Percentiles rank a stretch among this genome's conserved stretches.
Evolutionary conservation across 2,888 invertebrate genomes (phyloP).

Genomic region (Ptilodon capucinus): DNA sequence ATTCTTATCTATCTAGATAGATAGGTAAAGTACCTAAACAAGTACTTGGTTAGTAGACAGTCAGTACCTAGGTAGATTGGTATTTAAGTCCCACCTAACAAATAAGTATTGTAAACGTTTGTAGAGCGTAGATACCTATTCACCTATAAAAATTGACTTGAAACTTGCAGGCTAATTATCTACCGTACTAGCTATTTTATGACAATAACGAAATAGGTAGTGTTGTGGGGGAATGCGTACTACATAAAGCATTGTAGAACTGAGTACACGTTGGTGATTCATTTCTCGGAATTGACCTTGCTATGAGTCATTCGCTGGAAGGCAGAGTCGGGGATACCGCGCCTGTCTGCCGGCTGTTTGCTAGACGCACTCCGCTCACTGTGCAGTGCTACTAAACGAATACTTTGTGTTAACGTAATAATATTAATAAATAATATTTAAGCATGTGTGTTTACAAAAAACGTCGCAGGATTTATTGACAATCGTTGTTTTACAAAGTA

Average conservation of each 20-base stretch:
- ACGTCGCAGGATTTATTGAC: constrained; percentile 47
- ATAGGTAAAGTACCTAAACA: no score
- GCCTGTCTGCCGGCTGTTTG: constrained; percentile 80
- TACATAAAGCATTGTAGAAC: constrained; percentile 75
- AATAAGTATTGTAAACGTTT: no score
- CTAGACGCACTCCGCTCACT: constrained; percentile 71
- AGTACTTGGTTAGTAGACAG: no score
- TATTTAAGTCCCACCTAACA: no score
- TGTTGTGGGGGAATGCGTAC: constrained; percentile 70
- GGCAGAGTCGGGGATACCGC: constrained; percentile 83
- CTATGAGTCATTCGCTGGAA: constrained; percentile 83
- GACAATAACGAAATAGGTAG: constrained; percentile 50
- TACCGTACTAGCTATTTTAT: constrained; percentile 49
- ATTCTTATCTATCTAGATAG: no score
- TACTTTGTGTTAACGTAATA: constrained; percentile 48
- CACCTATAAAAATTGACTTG: no score
- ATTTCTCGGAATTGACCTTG: constrained; percentile 84
- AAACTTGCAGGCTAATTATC: constrained; percentile 19
- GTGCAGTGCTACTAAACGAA: constrained; percentile 51
- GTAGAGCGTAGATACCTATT: no score
- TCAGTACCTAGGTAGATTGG: background rate
- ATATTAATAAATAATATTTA: constrained; percentile 30
- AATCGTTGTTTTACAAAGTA: constrained; percentile 35
- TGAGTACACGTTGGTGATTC: constrained; percentile 78
- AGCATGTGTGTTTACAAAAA: constrained; percentile 60